A percentile compares a stretch with the other conserved stretches of the same genome.
Evolutionary conservation across 2,888 invertebrate genomes (phyloP).

Genomic region (Scaptomyza parva): DNA sequence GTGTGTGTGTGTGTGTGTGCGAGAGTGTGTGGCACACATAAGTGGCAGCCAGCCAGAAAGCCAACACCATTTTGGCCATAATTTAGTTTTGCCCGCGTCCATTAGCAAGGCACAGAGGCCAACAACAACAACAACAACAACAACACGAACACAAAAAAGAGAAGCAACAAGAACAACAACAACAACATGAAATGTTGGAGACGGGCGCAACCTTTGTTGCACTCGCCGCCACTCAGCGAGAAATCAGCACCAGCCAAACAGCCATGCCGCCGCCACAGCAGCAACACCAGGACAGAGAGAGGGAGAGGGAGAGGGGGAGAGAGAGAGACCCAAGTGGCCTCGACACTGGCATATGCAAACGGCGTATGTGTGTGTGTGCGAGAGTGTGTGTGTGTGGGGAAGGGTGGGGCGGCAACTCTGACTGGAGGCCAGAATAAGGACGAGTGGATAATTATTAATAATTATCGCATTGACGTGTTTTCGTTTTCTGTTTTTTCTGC

Average conservation of each 20-base stretch:
- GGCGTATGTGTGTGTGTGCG: not conserved
- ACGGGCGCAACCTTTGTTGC: conserved; percentile 70
- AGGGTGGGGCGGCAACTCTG: conserved; percentile 19
- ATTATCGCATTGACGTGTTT: conserved; percentile 82
- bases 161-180: not conserved
- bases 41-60: conserved; percentile 80
- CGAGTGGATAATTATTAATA: conserved; percentile 81
- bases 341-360: not conserved
- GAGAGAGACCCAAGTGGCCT: not conserved
- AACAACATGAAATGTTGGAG: conserved; percentile 15
- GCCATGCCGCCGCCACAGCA: conserved; percentile 17
- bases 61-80: conserved; percentile 82
- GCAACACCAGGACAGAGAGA: conserved; percentile 37
- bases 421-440: conserved; percentile 70
- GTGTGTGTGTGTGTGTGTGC: conserved; percentile 31
- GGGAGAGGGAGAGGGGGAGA: not conserved
- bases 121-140: conserved; percentile 11
- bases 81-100: conserved; percentile 79
- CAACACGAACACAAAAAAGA: not conserved
- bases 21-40: conserved; percentile 76
- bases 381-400: conserved; percentile 5
- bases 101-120: conserved; percentile 71
- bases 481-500: conserved; percentile 71
- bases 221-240: conserved; percentile 73
- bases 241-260: conserved; percentile 72